Evolutionary conservation across 2,888 invertebrate species (phyloP).

Genomic region (Rhagium mordax): DNA sequence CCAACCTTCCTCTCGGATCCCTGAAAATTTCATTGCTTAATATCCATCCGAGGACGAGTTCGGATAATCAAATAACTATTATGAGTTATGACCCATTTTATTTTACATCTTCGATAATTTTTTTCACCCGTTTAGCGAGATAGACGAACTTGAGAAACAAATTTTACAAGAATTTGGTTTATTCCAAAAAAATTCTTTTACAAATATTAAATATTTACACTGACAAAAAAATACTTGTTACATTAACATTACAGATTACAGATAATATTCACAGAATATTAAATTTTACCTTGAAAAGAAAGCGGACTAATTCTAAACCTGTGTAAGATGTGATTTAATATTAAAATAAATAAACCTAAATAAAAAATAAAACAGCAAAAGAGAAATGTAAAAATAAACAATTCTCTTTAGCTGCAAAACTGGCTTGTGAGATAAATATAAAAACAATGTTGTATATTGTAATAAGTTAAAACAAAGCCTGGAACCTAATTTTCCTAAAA

Average conservation of each 20-base stretch:
- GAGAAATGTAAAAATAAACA: not conserved
- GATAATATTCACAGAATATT: constrained; percentile 29
- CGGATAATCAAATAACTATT: too few species aligned
- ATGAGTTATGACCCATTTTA: too few species aligned
- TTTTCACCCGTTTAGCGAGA: not conserved
- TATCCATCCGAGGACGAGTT: too few species aligned
- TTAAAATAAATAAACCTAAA: constrained; percentile 14
- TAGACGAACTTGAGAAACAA: not conserved
- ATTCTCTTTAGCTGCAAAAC: not conserved
- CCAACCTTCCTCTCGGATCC: too few species aligned
- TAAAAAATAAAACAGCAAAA: constrained; percentile 32
- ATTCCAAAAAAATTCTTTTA: constrained; percentile 15
- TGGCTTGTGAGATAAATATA: not conserved
- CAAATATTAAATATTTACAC: constrained; percentile 24
- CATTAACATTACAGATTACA: constrained; percentile 12
- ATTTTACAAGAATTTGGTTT: constrained; percentile 15
- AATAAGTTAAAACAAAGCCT: not conserved
- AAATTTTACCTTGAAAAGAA: constrained; percentile 11
- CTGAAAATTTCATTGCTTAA: too few species aligned
- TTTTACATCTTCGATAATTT: too few species aligned
- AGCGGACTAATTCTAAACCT: not conserved
- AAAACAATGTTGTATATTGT: not conserved
- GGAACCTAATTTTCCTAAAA: not conserved
- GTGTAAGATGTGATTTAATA: not conserved
- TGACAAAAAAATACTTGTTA: too few species aligned